Evolutionary conservation across 2,113 vertebrate species (phyloP), one percentile per base, ranked within the genome.

Genomic region (Catharus minimus): DNA sequence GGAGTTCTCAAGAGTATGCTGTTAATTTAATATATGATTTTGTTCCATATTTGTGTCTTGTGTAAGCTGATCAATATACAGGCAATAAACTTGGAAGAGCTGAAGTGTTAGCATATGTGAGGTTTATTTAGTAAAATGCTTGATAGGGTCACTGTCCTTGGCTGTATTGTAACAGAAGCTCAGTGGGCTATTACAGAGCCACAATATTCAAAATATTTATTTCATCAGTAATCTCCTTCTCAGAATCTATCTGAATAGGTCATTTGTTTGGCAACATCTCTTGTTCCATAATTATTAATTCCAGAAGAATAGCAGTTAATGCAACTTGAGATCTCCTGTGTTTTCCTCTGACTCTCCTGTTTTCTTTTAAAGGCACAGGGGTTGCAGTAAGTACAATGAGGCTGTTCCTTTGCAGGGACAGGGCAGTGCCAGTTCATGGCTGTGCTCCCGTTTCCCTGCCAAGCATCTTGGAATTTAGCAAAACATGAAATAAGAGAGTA

Each of bases 181-280:
- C 52, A 38, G 52, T 77, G 52, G 22, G 62, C 56, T 88, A 46
- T 32, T 58, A 55, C 67, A 89, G 47, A 88, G 60, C 41, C 5
- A 14, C 77, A 84, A 53, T 83, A 81, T 75, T 83, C 9, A 64
- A 83, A 90, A 82, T 90, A 86, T 74, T 89, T 91, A 77, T 78
- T 95, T 93, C 44, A 68, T 82, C 76, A 71, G 44, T 92, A 78
- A 88, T 84, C 57, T 68, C 65, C 27, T 93, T 44, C 71, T 83
- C 30, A 67, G 68, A 88, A 80, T 90, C 49, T 62, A 11, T 77
- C 61, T 61, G 76, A 81, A 60, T 32, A 71, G 64, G 62, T 82
- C 30, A 67, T 67, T 94, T 67, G 30, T 49, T 85, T 95, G 92
- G 86, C 82, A 88, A 11, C 61, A n/a, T 88, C 61, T 81, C 76